Base-by-base conservation (phyloP, 1,140 invertebrate species). In the Camponotus floridanus region DNA sequence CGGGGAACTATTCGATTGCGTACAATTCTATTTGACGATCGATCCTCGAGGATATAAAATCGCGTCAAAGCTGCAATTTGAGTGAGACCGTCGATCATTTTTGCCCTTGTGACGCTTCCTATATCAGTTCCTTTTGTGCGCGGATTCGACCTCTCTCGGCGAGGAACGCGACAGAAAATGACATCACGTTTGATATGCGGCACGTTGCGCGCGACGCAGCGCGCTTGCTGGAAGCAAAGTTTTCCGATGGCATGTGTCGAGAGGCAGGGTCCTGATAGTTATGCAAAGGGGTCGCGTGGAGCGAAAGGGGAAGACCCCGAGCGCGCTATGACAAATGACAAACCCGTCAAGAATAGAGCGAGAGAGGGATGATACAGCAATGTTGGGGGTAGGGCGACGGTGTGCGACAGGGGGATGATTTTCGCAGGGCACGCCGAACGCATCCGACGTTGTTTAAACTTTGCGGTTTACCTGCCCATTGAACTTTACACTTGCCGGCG, bases 111-210 rank as follows among this genome's bases (percentile, higher is more conserved):
- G 59, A 87, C 62, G 71, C 36, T 73, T 81, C 55, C 26, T 65
- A 62, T 42, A 33, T 86, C 81, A 55, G 65, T 71, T 65, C 67
- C 76, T 76, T 76, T 64, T 45, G 51, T 62, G 64, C 45, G 33
- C 42, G n/a, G n/a, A 70, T 57, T 13, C 65, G 57, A 67, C 67
- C 74, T 51, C 48, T 51, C 48, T 39, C 64, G 36, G 51, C 67
- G 39, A 86, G 73, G 39, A 57, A 67, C 67, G 55, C 45, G 48
- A 48, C 21, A 21, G 78, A 71, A 88, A 76, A 88, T 84, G 85
- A 88, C 85, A 84, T 87, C 87, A 88, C 78, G 85, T 88, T 88
- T 88, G 78, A 88, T 85, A 87, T 84, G 80, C 64, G 86, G 67
- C 86, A 79, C 80, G 86, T 85, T 87, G 80, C 59, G 79, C 61